phyloP scores from a whole-genome alignment of 2,888 invertebrate genomes.

The Plagodis dolabraria region DNA sequence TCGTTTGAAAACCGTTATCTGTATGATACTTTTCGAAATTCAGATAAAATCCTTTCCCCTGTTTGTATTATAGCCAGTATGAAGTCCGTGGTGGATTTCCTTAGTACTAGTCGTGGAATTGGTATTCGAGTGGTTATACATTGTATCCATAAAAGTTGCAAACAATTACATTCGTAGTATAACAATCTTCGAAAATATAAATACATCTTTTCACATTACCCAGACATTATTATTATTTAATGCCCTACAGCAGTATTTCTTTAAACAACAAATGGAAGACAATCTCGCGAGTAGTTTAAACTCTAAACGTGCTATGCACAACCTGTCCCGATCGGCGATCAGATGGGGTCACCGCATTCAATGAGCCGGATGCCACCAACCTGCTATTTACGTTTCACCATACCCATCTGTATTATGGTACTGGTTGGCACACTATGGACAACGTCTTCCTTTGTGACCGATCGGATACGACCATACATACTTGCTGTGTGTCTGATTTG shows the following conservation, averaged over 20 bases:
- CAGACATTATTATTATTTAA: background rate
- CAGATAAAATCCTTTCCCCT: background rate
- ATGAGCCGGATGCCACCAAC: conserved; percentile 82
- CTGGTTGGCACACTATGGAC: conserved; percentile 79
- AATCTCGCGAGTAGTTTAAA: conserved; percentile 44
- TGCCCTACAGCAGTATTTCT: background rate
- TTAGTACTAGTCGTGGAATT: too few species aligned
- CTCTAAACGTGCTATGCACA: conserved; percentile 57
- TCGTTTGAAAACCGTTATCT: background rate
- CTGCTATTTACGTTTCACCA: conserved; percentile 82
- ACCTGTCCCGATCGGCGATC: conserved; percentile 68
- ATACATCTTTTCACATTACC: too few species aligned
- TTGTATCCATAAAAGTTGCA: too few species aligned
- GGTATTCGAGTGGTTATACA: too few species aligned
- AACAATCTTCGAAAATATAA: too few species aligned
- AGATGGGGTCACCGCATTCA: conserved; percentile 84
- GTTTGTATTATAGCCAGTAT: background rate
- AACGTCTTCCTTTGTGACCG: conserved; percentile 59
- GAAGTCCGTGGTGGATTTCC: background rate
- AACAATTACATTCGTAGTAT: too few species aligned
- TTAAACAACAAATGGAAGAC: conserved; percentile 22
- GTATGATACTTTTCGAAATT: background rate
- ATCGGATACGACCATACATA: conserved; percentile 9
- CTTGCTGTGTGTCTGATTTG: background rate
- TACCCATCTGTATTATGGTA: conserved; percentile 54